These are phyloP conservation scores for Semicossyphus pulcher DNA, from an alignment of 2,113 vertebrate species.

Conservation along the genomic window DNA sequence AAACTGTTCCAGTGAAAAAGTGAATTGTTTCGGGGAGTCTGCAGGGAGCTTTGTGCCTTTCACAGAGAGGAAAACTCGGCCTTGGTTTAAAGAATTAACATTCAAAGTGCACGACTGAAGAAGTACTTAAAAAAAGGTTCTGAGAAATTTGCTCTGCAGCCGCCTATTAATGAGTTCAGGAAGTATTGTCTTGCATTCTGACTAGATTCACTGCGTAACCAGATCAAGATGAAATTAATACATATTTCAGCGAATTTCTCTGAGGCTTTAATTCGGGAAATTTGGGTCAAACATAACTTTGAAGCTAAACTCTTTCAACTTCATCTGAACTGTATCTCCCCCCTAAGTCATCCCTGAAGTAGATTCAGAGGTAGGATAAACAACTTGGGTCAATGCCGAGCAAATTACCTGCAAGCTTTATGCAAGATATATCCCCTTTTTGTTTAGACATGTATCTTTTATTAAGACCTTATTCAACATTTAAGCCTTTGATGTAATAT, in stretches of 20 bases:
- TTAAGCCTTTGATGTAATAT: neutral
- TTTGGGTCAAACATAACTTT: slow-evolving; percentile 27
- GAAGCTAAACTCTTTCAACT: slow-evolving; percentile 39
- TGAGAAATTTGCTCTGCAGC: neutral
- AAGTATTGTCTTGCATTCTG: neutral
- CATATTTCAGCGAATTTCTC: slow-evolving; percentile 1
- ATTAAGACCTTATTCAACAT: slow-evolving; percentile 3
- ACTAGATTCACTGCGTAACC: neutral
- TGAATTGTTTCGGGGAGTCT: neutral
- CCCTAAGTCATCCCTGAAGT: neutral
- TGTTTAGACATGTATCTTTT: neutral
- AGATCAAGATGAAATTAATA: slow-evolving; percentile 9
- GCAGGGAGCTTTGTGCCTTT: neutral
- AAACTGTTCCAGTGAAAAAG: slow-evolving; percentile 1
- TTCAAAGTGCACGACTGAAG: neutral
- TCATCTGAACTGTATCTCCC: slow-evolving; percentile 21
- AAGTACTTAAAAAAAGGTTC: neutral
- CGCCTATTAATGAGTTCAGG: slow-evolving; percentile 5
- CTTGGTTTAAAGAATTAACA: slow-evolving; percentile 12
- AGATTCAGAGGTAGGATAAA: slow-evolving; percentile 23
- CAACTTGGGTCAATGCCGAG: neutral
- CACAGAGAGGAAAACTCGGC: neutral
- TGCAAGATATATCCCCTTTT: neutral
- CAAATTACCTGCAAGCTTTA: neutral
- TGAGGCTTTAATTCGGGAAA: slow-evolving; percentile 27